A percentile compares a stretch with the other conserved stretches of the same genome.
Evolutionary conservation across 2,888 invertebrate genomes (phyloP).

Genomic region (Lasioglossum figueresi): DNA sequence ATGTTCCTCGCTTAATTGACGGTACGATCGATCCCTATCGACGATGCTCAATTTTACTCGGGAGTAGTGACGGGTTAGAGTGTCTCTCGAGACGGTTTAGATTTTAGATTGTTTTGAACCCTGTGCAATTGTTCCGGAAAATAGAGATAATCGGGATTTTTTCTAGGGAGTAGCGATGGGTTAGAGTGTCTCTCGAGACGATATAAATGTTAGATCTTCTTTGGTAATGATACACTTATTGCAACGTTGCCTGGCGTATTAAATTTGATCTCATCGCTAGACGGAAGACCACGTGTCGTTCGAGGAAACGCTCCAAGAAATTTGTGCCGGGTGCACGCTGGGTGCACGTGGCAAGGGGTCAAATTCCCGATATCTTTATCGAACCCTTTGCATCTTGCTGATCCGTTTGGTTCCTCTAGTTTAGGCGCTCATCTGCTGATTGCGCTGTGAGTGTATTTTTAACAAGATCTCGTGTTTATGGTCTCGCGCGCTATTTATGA

Average conservation of each 20-base stretch:
- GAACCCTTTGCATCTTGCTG: neutral
- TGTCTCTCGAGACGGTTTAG: neutral
- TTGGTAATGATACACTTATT: too few species aligned
- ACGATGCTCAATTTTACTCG: slow-evolving; percentile 30
- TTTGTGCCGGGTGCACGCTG: neutral
- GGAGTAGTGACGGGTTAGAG: neutral
- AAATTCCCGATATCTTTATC: neutral
- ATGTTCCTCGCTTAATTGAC: slow-evolving; percentile 39
- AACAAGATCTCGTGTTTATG: neutral
- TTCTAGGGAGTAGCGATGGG: slow-evolving; percentile 6
- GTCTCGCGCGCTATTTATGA: slow-evolving; percentile 2
- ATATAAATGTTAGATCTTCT: neutral
- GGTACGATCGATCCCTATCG: slow-evolving; percentile 49
- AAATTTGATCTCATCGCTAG: neutral
- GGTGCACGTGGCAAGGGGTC: neutral
- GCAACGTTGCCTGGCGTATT: neutral
- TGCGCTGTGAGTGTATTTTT: slow-evolving; percentile 1
- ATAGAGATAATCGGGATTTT: neutral
- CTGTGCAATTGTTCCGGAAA: neutral
- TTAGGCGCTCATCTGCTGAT: neutral
- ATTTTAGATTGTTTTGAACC: neutral
- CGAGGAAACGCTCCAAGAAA: neutral
- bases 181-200: neutral
- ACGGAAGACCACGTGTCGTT: neutral
- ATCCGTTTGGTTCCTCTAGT: neutral